Conservation (phyloP, 2,888 invertebrate genomes). For the Agrotis exclamationis region DNA sequence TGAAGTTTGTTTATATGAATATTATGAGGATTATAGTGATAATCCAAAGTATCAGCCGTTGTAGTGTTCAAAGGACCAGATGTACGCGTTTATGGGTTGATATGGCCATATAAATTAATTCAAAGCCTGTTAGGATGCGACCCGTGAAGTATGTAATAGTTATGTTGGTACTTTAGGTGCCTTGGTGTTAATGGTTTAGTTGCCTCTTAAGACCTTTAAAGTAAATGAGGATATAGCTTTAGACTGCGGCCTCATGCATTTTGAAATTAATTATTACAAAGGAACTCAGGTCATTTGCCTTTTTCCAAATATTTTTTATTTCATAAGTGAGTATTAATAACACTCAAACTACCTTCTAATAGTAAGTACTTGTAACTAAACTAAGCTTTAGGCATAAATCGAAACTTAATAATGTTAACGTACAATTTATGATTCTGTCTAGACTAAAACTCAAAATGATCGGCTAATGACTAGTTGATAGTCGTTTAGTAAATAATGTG, state of each 20-base stretch:
- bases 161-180: neutral
- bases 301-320: neutral
- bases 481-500: conserved; percentile 9
- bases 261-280: no score
- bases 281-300: no score
- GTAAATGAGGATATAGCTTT: no score
- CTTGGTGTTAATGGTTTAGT: conserved; percentile 12
- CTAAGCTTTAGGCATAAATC: neutral
- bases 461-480: conserved; percentile 2
- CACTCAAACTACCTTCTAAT: neutral
- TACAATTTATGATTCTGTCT: conserved; percentile 8
- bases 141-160: conserved; percentile 20
- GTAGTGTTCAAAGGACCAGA: neutral
- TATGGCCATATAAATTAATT: conserved; percentile 43
- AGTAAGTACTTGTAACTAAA: neutral
- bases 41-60: no score
- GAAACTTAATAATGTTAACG: conserved; percentile 12
- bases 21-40: no score
- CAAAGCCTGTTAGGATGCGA: neutral
- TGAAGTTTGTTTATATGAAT: no score
- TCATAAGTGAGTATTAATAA: neutral
- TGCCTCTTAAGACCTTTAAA: neutral
- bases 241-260: no score
- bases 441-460: conserved; percentile 28
- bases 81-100: conserved; percentile 20